Evolutionary conservation across 2,888 invertebrate species (phyloP).

Genomic region (Nomada goodeniana): DNA sequence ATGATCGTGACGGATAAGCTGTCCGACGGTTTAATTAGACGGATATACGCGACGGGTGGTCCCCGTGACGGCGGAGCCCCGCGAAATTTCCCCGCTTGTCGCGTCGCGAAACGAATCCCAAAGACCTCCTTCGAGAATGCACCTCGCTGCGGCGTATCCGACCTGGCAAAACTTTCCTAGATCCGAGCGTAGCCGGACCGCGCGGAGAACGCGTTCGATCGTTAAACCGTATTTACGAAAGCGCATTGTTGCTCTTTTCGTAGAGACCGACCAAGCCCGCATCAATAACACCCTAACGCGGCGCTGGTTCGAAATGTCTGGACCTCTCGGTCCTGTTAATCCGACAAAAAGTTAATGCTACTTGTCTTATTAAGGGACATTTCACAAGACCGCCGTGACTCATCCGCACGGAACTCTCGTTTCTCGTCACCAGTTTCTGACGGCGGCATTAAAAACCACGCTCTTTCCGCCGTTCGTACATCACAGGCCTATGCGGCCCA

Average conservation of each 20-base stretch:
- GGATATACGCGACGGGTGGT: constrained; percentile 55
- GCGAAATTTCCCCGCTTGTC: constrained; percentile 49
- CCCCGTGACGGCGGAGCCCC: constrained; percentile 11
- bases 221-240: neutral
- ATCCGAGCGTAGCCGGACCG: too few relatives aligned
- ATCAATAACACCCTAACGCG: constrained; percentile 16
- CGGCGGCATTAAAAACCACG: neutral
- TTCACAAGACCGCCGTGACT: neutral
- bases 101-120: constrained; percentile 26
- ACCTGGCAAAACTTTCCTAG: neutral
- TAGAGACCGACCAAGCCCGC: constrained; percentile 10
- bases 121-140: constrained; percentile 20
- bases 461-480: neutral
- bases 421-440: neutral
- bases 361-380: constrained; percentile 4
- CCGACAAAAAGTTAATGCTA: neutral
- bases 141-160: neutral
- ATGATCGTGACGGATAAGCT: constrained; percentile 63
- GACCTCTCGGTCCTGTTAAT: constrained; percentile 28
- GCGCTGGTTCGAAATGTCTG: neutral
- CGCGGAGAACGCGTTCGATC: too few relatives aligned
- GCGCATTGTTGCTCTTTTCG: neutral
- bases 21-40: constrained; percentile 64
- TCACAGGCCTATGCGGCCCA: neutral
- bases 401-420: constrained; percentile 1